Conservation (phyloP, 64 coral and sea anemone genomes). For the Cladopsammia gracilis region DNA sequence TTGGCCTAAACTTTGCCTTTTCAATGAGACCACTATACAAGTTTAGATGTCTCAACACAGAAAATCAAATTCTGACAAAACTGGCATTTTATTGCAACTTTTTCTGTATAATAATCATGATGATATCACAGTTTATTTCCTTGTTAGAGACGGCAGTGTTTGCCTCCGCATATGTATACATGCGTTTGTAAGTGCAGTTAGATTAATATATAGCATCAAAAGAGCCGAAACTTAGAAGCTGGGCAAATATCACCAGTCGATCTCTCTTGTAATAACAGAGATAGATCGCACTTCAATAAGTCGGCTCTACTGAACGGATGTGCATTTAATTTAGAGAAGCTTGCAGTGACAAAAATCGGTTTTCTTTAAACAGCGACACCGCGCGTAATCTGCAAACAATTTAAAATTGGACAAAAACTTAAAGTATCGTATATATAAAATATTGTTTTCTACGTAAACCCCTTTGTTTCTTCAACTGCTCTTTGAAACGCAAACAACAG, state of each 20-base stretch:
- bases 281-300: neutral
- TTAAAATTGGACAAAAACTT: too few species aligned
- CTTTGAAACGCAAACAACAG: neutral
- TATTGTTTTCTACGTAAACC: neutral
- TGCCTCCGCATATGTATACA: too few species aligned
- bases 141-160: too few species aligned
- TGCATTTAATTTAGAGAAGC: neutral
- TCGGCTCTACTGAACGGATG: neutral
- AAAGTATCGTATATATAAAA: too few species aligned
- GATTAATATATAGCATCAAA: neutral
- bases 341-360: neutral
- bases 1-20: too few species aligned
- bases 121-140: too few species aligned
- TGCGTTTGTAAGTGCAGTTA: neutral
- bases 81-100: too few species aligned
- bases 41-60: too few species aligned
- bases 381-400: neutral
- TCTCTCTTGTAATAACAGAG: neutral
- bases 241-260: too few species aligned
- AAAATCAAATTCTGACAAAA: too few species aligned
- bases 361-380: neutral
- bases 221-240: neutral
- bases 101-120: too few species aligned
- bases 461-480: neutral
- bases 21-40: too few species aligned